These are phyloP conservation scores for Neodontobutis hainanensis DNA, from an alignment of 2,113 vertebrate genomes.

Conservation along the genomic window DNA sequence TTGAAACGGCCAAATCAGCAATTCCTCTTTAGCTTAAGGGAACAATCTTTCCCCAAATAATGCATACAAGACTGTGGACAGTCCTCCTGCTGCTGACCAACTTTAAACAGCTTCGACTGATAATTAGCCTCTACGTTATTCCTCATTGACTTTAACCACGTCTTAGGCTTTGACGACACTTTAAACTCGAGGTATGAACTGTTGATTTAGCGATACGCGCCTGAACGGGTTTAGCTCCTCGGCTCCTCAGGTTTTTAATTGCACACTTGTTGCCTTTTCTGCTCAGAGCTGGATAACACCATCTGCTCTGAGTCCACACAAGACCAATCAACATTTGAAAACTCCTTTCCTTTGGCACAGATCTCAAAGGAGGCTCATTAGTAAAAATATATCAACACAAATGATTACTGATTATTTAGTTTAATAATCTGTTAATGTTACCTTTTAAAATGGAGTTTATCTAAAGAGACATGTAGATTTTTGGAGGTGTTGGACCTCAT, in stretches of 20 bases:
- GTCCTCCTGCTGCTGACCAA: conserved; percentile 33
- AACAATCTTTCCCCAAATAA: conserved; percentile 6
- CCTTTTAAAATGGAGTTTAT: no score
- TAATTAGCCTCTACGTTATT: conserved; percentile 28
- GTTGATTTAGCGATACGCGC: conserved; percentile 23
- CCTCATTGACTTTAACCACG: conserved; percentile 17
- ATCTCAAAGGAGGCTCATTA: conserved; percentile 63
- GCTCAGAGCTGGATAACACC: conserved; percentile 58
- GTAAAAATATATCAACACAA: background rate
- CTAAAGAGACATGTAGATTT: background rate
- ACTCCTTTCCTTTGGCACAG: conserved; percentile 53
- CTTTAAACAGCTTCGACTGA: conserved; percentile 4
- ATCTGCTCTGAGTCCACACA: conserved; percentile 71
- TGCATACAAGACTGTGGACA: background rate
- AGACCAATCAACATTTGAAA: conserved; percentile 59
- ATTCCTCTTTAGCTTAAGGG: background rate
- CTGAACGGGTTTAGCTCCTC: conserved; percentile 30
- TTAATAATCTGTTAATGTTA: no score
- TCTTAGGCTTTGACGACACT: conserved; percentile 17
- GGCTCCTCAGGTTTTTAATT: conserved; percentile 70
- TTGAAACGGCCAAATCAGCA: conserved; percentile 8
- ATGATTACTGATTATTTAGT: no score
- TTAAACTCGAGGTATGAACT: conserved; percentile 20
- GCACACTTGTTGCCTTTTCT: conserved; percentile 71
- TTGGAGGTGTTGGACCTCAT: conserved; percentile 5